Conservation (phyloP, 2,888 invertebrate species). For the Conchocele bisecta region DNA sequence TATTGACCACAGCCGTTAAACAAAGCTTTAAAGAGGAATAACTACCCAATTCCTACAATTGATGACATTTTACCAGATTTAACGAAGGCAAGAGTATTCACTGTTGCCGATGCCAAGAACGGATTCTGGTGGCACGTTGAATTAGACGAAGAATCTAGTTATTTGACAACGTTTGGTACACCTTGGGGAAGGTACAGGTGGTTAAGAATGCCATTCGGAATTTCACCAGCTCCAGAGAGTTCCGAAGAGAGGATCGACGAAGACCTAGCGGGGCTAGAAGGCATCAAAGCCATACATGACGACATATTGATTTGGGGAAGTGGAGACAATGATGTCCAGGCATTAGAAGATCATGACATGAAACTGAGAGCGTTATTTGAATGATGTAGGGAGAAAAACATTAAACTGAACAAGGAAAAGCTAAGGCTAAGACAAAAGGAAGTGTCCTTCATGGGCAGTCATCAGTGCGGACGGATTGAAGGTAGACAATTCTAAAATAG, state of each 20-base stretch:
- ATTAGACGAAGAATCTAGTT: constrained; percentile 49
- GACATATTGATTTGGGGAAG: constrained; percentile 50
- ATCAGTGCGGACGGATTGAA: constrained; percentile 43
- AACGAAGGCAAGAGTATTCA: constrained; percentile 17
- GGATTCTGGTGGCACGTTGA: constrained; percentile 60
- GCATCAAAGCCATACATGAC: constrained; percentile 49
- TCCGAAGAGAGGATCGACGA: constrained; percentile 18
- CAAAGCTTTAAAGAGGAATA: constrained; percentile 22
- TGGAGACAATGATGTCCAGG: constrained; percentile 31
- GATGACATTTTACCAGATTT: constrained; percentile 22
- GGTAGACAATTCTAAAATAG: constrained; percentile 47
- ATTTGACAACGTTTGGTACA: constrained; percentile 57
- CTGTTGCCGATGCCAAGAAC: constrained; percentile 32
- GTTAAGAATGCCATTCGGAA: constrained; percentile 54
- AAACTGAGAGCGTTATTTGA: constrained; percentile 31
- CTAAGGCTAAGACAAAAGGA: constrained; percentile 29
- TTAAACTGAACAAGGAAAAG: constrained; percentile 55
- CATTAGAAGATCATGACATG: constrained; percentile 38
- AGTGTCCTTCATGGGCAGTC: constrained; percentile 48
- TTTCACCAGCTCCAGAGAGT: constrained; percentile 51
- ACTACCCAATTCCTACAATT: constrained; percentile 17
- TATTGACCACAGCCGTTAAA: constrained; percentile 49
- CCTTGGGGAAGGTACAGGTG: constrained; percentile 60
- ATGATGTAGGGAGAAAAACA: constrained; percentile 33
- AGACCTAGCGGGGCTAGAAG: constrained; percentile 40